Percentiles rank a stretch among this genome's conserved stretches.
Evolutionary conservation across 2,113 vertebrate species (phyloP).

Genomic region (Tenrec ecaudatus): DNA sequence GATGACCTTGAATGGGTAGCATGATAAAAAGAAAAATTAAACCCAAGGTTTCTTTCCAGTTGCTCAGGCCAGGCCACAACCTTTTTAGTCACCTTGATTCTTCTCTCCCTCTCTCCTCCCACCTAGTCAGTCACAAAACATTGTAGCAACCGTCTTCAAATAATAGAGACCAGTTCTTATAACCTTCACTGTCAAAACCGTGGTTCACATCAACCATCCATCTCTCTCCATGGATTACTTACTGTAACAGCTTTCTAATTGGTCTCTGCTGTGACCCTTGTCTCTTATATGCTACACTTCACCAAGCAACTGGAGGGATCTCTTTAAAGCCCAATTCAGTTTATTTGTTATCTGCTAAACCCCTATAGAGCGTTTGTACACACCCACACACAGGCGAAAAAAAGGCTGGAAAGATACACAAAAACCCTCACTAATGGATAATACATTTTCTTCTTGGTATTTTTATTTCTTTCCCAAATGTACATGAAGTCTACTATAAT

Average conservation of each 20-base stretch:
- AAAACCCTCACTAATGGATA: conserved; percentile 38
- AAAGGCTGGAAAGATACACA: not conserved
- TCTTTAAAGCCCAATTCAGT: conserved; percentile 18
- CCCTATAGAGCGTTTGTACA: not conserved
- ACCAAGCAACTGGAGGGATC: not conserved
- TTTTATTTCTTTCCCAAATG: not conserved
- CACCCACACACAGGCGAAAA: conserved; percentile 15
- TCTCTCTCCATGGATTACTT: not conserved
- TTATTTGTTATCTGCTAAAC: conserved; percentile 40
- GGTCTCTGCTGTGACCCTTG: not conserved
- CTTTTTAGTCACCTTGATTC: conserved; percentile 19
- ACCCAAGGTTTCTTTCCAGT: conserved; percentile 25
- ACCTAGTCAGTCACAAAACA: not conserved
- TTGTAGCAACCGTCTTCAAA: not conserved
- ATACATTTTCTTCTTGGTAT: conserved; percentile 26
- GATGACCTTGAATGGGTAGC: not conserved
- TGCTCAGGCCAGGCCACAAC: conserved; percentile 13
- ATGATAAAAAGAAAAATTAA: conserved; percentile 32
- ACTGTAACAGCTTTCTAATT: not conserved
- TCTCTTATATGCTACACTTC: not conserved
- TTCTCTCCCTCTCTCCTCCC: not conserved
- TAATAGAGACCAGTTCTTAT: not conserved
- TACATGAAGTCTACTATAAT: too few relatives aligned
- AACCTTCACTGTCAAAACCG: not conserved
- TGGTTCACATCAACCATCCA: not conserved